Base-by-base conservation (phyloP, 2,888 invertebrate species). In the Ypsolopha sequella region DNA sequence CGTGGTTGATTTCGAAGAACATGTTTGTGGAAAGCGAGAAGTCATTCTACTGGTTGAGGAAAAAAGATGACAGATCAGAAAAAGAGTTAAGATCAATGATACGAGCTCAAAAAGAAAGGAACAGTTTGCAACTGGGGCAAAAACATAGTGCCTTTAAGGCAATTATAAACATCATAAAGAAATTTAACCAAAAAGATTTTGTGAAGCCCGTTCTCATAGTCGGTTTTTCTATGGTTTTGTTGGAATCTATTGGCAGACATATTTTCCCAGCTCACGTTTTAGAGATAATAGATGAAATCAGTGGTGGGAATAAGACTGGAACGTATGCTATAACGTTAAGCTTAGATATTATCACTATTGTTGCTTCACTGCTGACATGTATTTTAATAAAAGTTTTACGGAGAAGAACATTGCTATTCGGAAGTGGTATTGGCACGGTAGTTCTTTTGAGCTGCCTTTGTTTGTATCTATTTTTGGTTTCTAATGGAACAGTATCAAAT, bases 1-100 rank as follows among this genome's bases (percentile, higher is more conserved):
- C 80, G 10, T 92, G 90, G 90, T 62, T 91, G 44, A 76, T 88
- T 0, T 78, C 86, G 1, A 88, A 82, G 52, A 81, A 80, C 1
- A 70, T 74, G 11, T 66, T 73, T 0, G 73, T 75, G 6, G 76
- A 87, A 51, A 89, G 90, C 0, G 75, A 85, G 54, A 63, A 70
- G 7, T 72, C 88, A 0, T 88, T 89, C 13, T 71, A 75, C 45
- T 88, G 81, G 73, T 76, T 89, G 46, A 70, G 90, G 53, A 89
- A 89, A 24, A 59, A 62, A 7, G 51, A 55, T 33, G 54, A 59
- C 10, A 54, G 59, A 10, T 59, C 68, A 0, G 52, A 43, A 7
- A 55, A 51, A 36, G 73, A 74, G 57, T 52, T 80, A 0, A 56
- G 64, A 11, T 66, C 70, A 38, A 14, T 79, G 24, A 61, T 74